Base-by-base conservation (phyloP, 2,797 vertebrate genomes). In the Gorsachius magnificus region DNA sequence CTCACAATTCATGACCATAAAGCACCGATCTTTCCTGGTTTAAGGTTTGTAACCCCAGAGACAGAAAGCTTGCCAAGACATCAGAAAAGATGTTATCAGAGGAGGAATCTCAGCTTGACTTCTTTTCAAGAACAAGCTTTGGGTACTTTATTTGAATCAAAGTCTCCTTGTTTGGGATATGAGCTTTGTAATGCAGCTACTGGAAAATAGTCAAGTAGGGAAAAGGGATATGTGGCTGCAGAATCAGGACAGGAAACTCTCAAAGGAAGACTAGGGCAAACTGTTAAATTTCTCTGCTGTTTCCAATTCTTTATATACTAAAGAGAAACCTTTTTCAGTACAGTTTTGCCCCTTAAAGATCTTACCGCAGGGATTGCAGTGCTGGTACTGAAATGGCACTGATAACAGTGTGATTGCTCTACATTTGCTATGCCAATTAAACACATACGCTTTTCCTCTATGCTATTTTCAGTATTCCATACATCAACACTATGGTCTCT, bases 1-100 rank as follows among this genome's bases (percentile, higher is more conserved):
- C 48, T 85, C 41, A 43, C 6, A 8, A 63, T 19, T 66, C 51
- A 48, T 56, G 77, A 15, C 54, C 38, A 35, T 92, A 95, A 93
- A 93, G 57, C 75, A 85, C 45, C 87, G 84, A 72, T 92, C 68
- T 93, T 85, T 92, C 58, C 54, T 91, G 45, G 24, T 91, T 96
- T 93, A 96, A 48, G n/a, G 48, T 89, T 90, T 88, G 64, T 70
- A 94, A 91, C 31, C 25, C 38, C 48, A 58, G 77, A 65, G 54
- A 72, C 56, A 78, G 75, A 84, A 85, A 72, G 13, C 54, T 94
- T 92, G 51, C 86, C 82, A 83, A 69, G 58, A 60, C 54, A 77
- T 84, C 88, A 94, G 89, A 91, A 92, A 83, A 86, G 36, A 92
- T 66, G 50, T 82, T 96, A 91, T 92, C 92, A 84, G 82, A 87